These are phyloP conservation scores for Diogma glabrata DNA, from an alignment of 2,888 invertebrate species.

Conservation along the genomic window DNA sequence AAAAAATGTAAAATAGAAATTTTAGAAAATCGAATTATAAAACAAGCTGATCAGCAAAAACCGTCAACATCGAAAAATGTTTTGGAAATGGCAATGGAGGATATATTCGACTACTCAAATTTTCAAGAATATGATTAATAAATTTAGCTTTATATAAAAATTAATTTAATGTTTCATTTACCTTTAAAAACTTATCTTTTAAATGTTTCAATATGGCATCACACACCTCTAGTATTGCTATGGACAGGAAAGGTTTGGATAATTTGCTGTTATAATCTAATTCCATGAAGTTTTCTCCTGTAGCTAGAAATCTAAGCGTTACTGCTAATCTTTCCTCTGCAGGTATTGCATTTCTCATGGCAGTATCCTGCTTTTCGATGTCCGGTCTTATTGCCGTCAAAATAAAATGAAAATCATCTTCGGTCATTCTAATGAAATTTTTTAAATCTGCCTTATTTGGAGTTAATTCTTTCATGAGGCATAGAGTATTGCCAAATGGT, in stretches of 20 bases:
- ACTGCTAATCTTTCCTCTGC: background rate
- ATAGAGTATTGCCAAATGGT: background rate
- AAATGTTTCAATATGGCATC: background rate
- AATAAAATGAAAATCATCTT: background rate
- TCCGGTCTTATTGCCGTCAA: background rate
- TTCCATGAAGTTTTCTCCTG: background rate
- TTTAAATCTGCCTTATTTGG: background rate
- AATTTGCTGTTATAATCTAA: background rate
- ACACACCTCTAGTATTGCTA: background rate
- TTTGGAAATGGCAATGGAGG: too few relatives aligned
- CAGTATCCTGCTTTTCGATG: background rate
- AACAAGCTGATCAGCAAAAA: too few relatives aligned
- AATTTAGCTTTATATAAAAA: too few relatives aligned
- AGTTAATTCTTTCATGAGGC: background rate
- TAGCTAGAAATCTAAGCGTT: background rate
- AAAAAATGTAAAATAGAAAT: too few relatives aligned
- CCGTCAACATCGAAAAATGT: too few relatives aligned
- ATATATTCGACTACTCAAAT: too few relatives aligned
- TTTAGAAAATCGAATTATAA: too few relatives aligned
- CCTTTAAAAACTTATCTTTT: too few relatives aligned
- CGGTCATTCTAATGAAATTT: background rate
- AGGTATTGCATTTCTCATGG: background rate
- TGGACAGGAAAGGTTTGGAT: background rate
- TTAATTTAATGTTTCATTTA: too few relatives aligned
- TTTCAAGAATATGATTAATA: too few relatives aligned